A percentile compares a stretch with the other conserved stretches of the same genome.
phyloP scores from a whole-genome alignment of 2,888 invertebrate genomes.

The Ellobium chinense region DNA sequence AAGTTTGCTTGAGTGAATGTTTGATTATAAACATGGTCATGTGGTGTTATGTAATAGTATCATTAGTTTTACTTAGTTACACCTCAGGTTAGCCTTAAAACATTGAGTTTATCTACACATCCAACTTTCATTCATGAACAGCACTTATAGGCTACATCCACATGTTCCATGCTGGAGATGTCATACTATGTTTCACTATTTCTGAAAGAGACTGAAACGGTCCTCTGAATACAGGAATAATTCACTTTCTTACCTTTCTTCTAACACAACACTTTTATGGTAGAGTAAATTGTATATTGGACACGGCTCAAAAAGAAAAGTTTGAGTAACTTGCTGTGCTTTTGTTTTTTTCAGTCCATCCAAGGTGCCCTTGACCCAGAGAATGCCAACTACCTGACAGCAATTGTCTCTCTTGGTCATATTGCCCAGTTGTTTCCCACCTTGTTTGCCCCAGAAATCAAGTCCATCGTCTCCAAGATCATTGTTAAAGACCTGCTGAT shows the following conservation, averaged over 20 bases:
- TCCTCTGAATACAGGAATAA: background rate
- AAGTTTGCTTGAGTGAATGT: too few species aligned
- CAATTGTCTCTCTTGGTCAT: conserved; percentile 96
- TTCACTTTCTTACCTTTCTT: background rate
- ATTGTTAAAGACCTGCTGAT: conserved; percentile 97
- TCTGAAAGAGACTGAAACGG: background rate
- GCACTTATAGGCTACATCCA: too few species aligned
- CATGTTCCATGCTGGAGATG: too few species aligned
- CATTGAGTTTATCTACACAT: too few species aligned
- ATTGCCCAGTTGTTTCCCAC: conserved; percentile 95
- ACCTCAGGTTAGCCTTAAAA: too few species aligned
- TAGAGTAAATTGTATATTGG: too few species aligned
- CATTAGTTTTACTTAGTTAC: too few species aligned
- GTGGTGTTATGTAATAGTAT: too few species aligned
- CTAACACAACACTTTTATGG: too few species aligned
- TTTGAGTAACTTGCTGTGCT: background rate
- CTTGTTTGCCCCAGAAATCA: conserved; percentile 92
- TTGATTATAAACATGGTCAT: too few species aligned
- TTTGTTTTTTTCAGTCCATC: conserved; percentile 72
- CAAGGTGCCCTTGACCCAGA: conserved; percentile 82
- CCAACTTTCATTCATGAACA: too few species aligned
- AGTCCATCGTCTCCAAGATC: conserved; percentile 93
- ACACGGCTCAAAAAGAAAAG: background rate
- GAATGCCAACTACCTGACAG: conserved; percentile 90
- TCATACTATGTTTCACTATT: too few species aligned